Evolutionary conservation across 2,888 invertebrate genomes (phyloP), one percentile per base, ranked within the genome.

Genomic region (Pristionchus mayeri): DNA sequence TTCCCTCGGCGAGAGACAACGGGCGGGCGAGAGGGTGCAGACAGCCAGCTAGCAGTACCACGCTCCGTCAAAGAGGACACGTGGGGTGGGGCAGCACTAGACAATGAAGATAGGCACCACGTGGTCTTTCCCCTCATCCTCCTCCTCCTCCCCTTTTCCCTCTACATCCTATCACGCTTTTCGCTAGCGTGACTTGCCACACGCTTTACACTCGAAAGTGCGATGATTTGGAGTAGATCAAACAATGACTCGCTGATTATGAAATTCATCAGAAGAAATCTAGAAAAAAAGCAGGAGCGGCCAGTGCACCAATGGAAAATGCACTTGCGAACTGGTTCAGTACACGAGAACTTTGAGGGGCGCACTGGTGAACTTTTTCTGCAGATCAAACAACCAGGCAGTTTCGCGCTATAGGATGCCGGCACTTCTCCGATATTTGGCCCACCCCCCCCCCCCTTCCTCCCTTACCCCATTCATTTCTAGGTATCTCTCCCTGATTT

Each of bases 141-240:
- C 57, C 30, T 16, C 27, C 30, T 60, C n/a, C 57, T 60, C 57
- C 30, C 57, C 27, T 60, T 60, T 60, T 3, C 0, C 57, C 24
- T n/a, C n/a, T n/a, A n/a, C 57, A 24, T 27, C 54, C 54, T n/a
- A n/a, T 60, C 57, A 60, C 57, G 57, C 57, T 57, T 57, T 27
- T 2, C 27, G 9, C 57, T 60, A 60, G 57, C 57, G 57, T 60
- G 57, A 60, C 54, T 54, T 4, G 54, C 52, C 57, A 6, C 24
- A 2, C 24, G 57, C 27, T 60, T 60, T 60, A 60, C 57, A 60
- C 57, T 60, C 27, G 27, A 27, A 24, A 60, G 30, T 9, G 57
- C 57, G 27, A 57, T 13, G 27, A 3, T 57, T 57, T 57, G 27
- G 30, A 60, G 0, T 9, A 27, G 57, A 7, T n/a, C n/a, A n/a